These are phyloP conservation scores for Axis porcinus DNA, from an alignment of 2,113 vertebrate species.

Conservation along the genomic window DNA sequence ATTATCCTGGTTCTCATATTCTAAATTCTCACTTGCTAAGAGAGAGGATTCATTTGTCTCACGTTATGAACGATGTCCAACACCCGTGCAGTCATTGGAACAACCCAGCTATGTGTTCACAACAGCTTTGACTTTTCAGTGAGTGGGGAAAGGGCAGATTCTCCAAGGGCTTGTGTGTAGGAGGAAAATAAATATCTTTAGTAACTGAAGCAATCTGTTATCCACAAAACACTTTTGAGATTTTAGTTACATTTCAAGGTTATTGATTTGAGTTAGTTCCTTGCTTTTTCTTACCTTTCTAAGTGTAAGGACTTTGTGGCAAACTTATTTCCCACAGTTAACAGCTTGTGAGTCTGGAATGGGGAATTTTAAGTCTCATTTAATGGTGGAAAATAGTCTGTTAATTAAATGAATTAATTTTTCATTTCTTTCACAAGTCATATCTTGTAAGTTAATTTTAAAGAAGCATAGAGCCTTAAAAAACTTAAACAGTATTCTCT, in stretches of 20 bases:
- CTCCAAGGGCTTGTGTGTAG: neutral
- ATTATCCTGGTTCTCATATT: neutral
- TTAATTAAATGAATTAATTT: neutral
- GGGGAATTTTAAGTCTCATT: neutral
- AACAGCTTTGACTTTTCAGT: neutral
- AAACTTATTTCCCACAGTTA: neutral
- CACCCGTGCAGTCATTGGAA: neutral
- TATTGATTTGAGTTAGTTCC: neutral
- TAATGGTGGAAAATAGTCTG: neutral
- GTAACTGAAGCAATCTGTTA: neutral
- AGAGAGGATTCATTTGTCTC: neutral
- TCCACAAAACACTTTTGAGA: neutral
- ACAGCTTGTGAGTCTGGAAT: neutral
- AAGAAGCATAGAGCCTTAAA: neutral
- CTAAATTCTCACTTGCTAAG: neutral
- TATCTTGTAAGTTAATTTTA: neutral
- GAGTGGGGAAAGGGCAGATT: neutral
- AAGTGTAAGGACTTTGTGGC: neutral
- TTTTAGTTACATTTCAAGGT: neutral
- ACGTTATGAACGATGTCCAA: neutral
- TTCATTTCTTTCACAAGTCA: neutral
- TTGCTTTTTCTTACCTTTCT: neutral
- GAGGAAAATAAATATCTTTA: neutral
- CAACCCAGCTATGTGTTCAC: neutral
- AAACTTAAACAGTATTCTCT: neutral